Percentiles rank a stretch among this genome's conserved stretches.
phyloP scores from a whole-genome alignment of 2,113 vertebrate genomes.

The Corapipo altera region DNA sequence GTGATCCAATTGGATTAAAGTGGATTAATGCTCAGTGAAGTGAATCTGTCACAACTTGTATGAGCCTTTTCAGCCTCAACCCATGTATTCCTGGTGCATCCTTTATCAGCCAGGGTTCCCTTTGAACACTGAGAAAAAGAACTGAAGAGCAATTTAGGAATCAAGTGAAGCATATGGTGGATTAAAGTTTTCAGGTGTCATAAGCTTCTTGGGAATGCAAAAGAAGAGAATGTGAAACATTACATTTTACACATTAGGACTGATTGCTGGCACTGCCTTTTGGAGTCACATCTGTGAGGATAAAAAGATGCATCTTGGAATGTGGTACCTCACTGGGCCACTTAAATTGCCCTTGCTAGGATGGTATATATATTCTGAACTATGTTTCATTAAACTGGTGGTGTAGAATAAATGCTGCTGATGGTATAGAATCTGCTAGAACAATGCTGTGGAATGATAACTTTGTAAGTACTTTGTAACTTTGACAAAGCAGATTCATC shows the following conservation, averaged over 20 bases:
- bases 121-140: neutral
- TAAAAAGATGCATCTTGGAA: neutral
- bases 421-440: neutral
- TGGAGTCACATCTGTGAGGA: neutral
- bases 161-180: neutral
- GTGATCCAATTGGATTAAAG: constrained; percentile 40
- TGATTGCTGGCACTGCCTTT: neutral
- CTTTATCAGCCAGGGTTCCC: neutral
- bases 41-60: neutral
- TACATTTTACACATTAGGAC: neutral
- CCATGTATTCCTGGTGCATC: neutral
- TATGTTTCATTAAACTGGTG: neutral
- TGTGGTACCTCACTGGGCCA: rapidly evolving
- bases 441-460: neutral
- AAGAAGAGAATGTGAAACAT: neutral
- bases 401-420: neutral
- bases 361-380: neutral
- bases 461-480: neutral
- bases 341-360: neutral
- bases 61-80: neutral
- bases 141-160: neutral
- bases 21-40: constrained; percentile 26
- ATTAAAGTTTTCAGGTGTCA: constrained; percentile 12
- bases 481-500: neutral
- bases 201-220: neutral